Percentiles rank a stretch among this genome's conserved stretches.
These are phyloP conservation scores for Sandelia bainsii DNA, from an alignment of 2,797 vertebrate species.

Conservation along the genomic window DNA sequence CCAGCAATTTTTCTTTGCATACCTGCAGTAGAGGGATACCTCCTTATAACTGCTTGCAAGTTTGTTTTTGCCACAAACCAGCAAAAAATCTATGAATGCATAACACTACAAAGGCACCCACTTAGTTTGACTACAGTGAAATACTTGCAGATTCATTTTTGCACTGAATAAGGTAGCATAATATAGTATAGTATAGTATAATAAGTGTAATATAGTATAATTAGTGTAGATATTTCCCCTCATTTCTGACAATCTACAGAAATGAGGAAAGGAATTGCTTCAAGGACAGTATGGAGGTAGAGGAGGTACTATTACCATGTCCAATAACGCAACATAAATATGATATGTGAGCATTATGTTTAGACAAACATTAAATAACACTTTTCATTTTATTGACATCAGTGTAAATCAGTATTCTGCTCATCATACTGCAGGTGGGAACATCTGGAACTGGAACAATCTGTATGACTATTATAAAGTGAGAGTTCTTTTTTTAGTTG, in stretches of 20 bases:
- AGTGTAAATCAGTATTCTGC: neutral
- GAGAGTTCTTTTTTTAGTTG: neutral
- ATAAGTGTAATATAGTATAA: too few relatives aligned
- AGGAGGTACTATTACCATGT: neutral
- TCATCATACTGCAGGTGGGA: neutral
- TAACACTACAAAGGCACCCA: too few relatives aligned
- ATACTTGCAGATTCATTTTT: neutral
- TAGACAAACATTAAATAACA: neutral
- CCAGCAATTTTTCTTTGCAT: neutral
- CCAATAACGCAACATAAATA: neutral
- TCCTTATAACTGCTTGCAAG: too few relatives aligned
- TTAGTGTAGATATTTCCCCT: neutral
- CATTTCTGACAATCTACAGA: neutral
- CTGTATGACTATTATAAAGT: neutral
- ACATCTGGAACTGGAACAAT: constrained; percentile 1
- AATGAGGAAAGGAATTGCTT: neutral
- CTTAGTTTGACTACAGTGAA: neutral
- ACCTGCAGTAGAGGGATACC: neutral
- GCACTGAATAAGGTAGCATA: neutral
- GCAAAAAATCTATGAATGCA: too few relatives aligned
- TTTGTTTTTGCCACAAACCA: too few relatives aligned
- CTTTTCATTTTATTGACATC: neutral
- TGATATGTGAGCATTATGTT: too few relatives aligned
- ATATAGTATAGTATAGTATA: too few relatives aligned
- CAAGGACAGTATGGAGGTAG: too few relatives aligned